phyloP scores from a whole-genome alignment of 2,888 invertebrate genomes.

The Spicauda simplicius region DNA sequence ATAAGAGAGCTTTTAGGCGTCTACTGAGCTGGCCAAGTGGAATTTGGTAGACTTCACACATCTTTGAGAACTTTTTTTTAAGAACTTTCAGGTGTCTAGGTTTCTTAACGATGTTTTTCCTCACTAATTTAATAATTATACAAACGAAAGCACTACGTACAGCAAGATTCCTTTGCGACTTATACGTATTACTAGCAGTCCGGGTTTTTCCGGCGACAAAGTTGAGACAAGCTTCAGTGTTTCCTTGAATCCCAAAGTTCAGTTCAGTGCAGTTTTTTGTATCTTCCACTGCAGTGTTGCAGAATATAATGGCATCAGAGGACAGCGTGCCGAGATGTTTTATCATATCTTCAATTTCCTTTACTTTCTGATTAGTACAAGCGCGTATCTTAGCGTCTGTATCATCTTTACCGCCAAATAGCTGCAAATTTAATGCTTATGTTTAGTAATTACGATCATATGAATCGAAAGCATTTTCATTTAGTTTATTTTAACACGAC shows the following conservation, averaged over 20 bases:
- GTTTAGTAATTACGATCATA: too few relatives aligned
- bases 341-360: constrained; percentile 15
- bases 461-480: too few relatives aligned
- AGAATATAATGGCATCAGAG: constrained; percentile 1
- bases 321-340: constrained; percentile 11
- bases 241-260: constrained; percentile 15
- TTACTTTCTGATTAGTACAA: constrained; percentile 7
- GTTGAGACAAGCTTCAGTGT: constrained; percentile 22
- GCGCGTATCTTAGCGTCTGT: not conserved
- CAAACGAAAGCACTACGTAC: constrained; percentile 9
- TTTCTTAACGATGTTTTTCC: too few relatives aligned
- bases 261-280: constrained; percentile 30
- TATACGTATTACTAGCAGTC: not conserved
- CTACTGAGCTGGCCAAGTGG: too few relatives aligned
- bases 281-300: constrained; percentile 4
- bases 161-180: constrained; percentile 8
- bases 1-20: too few relatives aligned
- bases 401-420: constrained; percentile 12
- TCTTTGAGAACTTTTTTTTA: too few relatives aligned
- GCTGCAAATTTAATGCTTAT: constrained; percentile 12
- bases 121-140: too few relatives aligned
- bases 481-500: too few relatives aligned
- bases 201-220: not conserved
- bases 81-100: too few relatives aligned
- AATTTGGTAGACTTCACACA: too few relatives aligned